Evolutionary conservation across 2,888 invertebrate genomes (phyloP).

Genomic region (Callimorpha dominula): DNA sequence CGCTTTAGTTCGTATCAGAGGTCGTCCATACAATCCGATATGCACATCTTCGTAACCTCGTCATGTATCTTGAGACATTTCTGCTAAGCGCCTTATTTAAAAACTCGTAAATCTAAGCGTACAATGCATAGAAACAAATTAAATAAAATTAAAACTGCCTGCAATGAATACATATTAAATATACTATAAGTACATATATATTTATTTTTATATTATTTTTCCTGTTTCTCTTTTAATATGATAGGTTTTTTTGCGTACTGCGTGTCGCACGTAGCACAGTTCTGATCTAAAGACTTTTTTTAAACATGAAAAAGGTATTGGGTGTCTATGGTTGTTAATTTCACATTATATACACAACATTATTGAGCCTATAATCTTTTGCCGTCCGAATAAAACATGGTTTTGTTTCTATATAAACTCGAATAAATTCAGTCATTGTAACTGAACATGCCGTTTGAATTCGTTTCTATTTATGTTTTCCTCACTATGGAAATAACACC

Average conservation of each 20-base stretch:
- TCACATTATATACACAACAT: no score
- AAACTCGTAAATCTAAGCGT: neutral
- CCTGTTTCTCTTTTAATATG: neutral
- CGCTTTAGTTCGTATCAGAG: neutral
- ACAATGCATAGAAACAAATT: neutral
- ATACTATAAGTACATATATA: neutral
- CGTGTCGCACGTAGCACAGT: neutral
- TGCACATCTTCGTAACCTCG: neutral
- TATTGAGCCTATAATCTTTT: neutral
- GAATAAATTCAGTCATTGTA: neutral
- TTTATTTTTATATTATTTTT: neutral
- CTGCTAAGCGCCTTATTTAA: neutral
- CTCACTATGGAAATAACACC: constrained; percentile 10
- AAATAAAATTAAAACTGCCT: no score
- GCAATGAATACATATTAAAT: neutral
- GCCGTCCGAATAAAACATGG: neutral
- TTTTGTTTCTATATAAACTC: constrained; percentile 6
- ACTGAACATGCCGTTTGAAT: neutral
- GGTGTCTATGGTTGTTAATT: no score
- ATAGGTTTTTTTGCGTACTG: neutral
- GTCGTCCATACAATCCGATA: neutral
- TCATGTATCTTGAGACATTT: neutral
- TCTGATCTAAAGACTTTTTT: neutral
- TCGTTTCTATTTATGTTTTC: constrained; percentile 5
- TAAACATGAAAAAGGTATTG: neutral